A percentile compares a stretch with the other conserved stretches of the same genome.
phyloP scores from a whole-genome alignment of 2,888 invertebrate species.

The Caenorhabditis macrosperma region DNA sequence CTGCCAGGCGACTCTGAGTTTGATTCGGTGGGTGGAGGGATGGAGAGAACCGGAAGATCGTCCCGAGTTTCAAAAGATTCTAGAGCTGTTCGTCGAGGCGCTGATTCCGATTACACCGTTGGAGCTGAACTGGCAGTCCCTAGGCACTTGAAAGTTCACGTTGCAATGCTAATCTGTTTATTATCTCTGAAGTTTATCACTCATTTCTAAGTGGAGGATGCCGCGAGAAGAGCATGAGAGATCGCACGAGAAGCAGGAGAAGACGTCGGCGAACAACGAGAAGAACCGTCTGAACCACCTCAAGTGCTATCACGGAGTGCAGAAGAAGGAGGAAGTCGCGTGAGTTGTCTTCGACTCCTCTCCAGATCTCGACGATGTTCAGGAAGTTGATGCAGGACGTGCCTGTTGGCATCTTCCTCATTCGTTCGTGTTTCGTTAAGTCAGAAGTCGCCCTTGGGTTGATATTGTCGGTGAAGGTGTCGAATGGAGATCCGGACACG shows the following conservation, averaged over 20 bases:
- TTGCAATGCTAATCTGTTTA: too few relatives aligned
- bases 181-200: too few relatives aligned
- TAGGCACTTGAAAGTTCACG: too few relatives aligned
- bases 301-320: constrained; percentile 53
- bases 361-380: too few relatives aligned
- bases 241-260: constrained; percentile 33
- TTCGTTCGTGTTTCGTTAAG: constrained; percentile 36
- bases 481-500: constrained; percentile 7
- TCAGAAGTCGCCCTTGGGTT: constrained; percentile 28
- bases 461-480: constrained; percentile 44
- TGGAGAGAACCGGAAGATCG: constrained; percentile 54
- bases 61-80: constrained; percentile 48
- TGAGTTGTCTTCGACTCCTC: constrained; percentile 16
- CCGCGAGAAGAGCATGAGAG: constrained; percentile 18
- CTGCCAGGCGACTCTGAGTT: constrained; percentile 33
- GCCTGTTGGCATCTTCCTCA: constrained; percentile 25
- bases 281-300: constrained; percentile 25
- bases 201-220: constrained; percentile 5
- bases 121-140: too few relatives aligned
- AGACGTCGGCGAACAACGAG: background rate
- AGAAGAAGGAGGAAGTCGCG: constrained; percentile 45
- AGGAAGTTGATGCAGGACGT: constrained; percentile 41
- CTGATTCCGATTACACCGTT: constrained; percentile 2
- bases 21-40: too few relatives aligned
- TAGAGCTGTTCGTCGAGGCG: constrained; percentile 41